Evolutionary conservation across 2,113 vertebrate genomes (phyloP), one percentile per base, ranked within the genome.

Genomic region (Chitala chitala): DNA sequence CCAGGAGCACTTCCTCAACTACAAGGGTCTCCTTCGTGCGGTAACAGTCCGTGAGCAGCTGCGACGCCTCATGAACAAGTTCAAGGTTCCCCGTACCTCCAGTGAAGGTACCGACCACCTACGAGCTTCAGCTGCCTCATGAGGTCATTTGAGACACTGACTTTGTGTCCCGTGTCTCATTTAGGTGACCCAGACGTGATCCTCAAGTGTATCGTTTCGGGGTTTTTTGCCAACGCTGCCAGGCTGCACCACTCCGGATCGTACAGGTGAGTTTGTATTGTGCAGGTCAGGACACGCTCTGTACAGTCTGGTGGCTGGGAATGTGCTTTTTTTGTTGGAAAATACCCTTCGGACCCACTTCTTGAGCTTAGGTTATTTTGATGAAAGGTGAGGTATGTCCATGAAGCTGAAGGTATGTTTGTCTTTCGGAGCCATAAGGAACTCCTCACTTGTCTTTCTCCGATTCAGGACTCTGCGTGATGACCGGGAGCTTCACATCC

Each of bases 171-270:
- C 22, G 44, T 36, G 17, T 20, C n/a, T 20, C 78, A 7, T 80
- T 42, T 80, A 99, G 97, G 97, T 78, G 97, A 99, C 82, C 96
- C 97, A 5, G 97, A 99, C 78, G 94, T 96, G 0, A 96, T 99
- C 78, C 86, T 98, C 81, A 92, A 88, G 77, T 99, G 96, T 80
- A 98, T 99, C 46, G 95, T 96, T 50, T 91, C 94, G 2, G 97
- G 97, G 31, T 99, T 99, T 85, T 99, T 99, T 77, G 90, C 96
- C 5, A 99, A 99, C 0, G 96, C 97, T 1, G 97, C 96, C 3
- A 95, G 95, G 71, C 90, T 98, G 83, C 97, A 99, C 81, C 96
- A 97, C 65, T 95, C 94, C 0, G 96, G 97, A 74, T 94, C 93
- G 76, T 99, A 99, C 78, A 92, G 96, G 97, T 98, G 84, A 86